Percentiles rank a stretch among this genome's conserved stretches.
phyloP scores from a whole-genome alignment of 2,797 vertebrate genomes.

The Lagodon rhomboides region DNA sequence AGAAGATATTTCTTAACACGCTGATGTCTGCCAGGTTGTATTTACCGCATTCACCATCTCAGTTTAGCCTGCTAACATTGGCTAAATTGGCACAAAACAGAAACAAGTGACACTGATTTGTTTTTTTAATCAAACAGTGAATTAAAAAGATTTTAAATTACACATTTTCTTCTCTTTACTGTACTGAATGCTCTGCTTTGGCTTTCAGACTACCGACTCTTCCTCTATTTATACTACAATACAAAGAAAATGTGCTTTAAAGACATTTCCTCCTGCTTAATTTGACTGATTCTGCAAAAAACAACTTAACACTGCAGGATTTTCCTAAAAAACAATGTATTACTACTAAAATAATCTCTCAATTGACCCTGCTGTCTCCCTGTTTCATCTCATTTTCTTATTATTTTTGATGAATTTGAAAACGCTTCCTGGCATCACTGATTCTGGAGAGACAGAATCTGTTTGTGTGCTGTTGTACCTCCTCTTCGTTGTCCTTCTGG shows the following conservation, averaged over 20 bases:
- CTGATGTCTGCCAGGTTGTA: neutral
- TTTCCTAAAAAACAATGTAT: no score
- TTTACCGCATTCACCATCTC: neutral
- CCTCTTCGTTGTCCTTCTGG: slow-evolving; percentile 90
- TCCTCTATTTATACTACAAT: neutral
- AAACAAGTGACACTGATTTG: neutral
- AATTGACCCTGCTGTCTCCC: no score
- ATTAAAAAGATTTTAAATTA: neutral
- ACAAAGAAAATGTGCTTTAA: neutral
- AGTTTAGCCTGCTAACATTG: neutral
- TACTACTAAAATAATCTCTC: no score
- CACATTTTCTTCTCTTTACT: neutral
- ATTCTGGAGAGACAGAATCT: neutral
- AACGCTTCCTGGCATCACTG: no score
- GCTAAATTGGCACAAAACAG: no score
- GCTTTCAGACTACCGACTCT: neutral
- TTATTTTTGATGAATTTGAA: no score
- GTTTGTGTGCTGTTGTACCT: slow-evolving; percentile 67
- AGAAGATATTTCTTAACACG: neutral
- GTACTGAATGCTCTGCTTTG: neutral
- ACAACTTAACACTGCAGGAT: no score
- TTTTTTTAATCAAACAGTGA: neutral
- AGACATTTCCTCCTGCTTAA: no score
- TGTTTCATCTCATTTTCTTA: no score
- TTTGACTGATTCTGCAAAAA: neutral